A percentile compares a stretch with the other conserved stretches of the same genome.
These are phyloP conservation scores for Furnarius figulus DNA, from an alignment of 2,113 vertebrate genomes.

Conservation along the genomic window DNA sequence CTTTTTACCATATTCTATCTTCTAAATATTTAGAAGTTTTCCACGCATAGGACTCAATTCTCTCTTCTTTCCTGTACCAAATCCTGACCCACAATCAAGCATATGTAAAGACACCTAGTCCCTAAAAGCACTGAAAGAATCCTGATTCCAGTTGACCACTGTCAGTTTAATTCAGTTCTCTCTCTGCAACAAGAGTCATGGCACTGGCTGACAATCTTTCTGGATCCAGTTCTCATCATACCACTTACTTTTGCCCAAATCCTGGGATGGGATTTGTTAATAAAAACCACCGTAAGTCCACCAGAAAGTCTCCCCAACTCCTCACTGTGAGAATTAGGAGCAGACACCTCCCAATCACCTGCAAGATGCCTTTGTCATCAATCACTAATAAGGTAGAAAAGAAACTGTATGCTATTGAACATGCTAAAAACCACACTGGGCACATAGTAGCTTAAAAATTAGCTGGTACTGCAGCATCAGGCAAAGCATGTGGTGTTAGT, in stretches of 20 bases:
- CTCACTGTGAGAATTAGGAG: neutral
- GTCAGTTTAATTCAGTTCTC: neutral
- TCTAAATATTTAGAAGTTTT: neutral
- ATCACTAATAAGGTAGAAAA: neutral
- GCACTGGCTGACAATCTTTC: neutral
- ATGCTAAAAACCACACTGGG: neutral
- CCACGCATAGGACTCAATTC: neutral
- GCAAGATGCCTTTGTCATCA: neutral
- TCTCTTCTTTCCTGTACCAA: neutral
- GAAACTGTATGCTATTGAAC: neutral
- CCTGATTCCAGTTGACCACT: neutral
- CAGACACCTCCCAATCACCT: neutral
- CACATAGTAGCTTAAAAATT: neutral
- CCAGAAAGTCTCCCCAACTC: neutral
- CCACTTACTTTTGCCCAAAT: neutral
- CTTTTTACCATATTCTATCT: neutral
- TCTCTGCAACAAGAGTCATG: neutral
- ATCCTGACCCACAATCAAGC: neutral
- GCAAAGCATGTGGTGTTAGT: neutral
- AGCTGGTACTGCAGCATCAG: neutral
- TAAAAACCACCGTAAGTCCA: neutral
- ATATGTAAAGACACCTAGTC: neutral
- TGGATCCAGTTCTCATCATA: neutral
- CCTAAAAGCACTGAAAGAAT: neutral
- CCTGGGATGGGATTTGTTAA: neutral